Evolutionary conservation across 2,888 invertebrate genomes (phyloP), one percentile per base, ranked within the genome.

Genomic region (Agonopterix arenella): DNA sequence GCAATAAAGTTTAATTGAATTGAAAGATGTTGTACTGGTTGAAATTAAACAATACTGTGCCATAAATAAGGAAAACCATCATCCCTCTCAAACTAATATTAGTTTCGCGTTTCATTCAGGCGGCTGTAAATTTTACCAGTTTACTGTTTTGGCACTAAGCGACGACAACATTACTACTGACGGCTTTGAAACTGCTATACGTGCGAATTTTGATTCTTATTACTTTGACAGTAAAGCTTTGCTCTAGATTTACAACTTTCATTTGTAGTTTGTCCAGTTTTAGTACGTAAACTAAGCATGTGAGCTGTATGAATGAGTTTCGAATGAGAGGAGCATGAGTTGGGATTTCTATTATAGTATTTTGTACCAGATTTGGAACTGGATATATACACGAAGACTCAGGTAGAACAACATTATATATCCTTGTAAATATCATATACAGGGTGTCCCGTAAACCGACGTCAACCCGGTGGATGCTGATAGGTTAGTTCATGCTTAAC

Each of bases 121-220:
- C 62, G 62, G 66, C 64, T 68, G 64, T 80, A 80, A 79, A 80
- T 75, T 76, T 68, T 66, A 64, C 58, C 60, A 68, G 70, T 82
- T 80, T 74, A 80, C 65, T 62, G 74, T 74, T 76, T 70, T 78
- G 77, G 76, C 75, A 73, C 70, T 55, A 66, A 61, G 56, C 66
- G 54, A 57, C 62, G 65, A 72, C 80, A 74, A 76, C 69, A 66
- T 74, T 69, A 68, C 64, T 66, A 73, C 76, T 74, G 66, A 71
- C 55, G 65, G 55, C 60, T 52, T 13, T 11, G 13, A 13, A 13
- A n/a, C 36, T 8, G n/a, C 40, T 40, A 4, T n/a, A 9, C 40
- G 9, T 40, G n/a, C 4, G 40, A 40, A 40, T 40, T 28, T 40
- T 40, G 40, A 9, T 4, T n/a, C n/a, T 40, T 40, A 40, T 40